phyloP scores from a whole-genome alignment of 2,888 invertebrate genomes.

The Aphelenchoides bicaudatus region DNA sequence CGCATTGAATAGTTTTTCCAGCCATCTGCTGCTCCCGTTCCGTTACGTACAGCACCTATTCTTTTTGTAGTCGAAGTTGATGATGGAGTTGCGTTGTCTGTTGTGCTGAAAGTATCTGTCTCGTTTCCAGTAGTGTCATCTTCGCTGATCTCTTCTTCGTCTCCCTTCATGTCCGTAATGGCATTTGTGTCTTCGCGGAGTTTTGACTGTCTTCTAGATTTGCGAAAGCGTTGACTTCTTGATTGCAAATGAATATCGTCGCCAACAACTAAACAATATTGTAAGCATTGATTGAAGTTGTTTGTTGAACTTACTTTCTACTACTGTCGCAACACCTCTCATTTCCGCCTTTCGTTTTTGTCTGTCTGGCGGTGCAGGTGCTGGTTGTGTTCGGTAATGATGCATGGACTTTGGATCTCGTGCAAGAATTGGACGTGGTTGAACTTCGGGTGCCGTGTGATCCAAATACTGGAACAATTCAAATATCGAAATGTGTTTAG shows the following conservation, averaged over 20 bases:
- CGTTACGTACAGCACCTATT: background rate
- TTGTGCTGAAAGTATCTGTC: background rate
- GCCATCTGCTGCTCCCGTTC: no score
- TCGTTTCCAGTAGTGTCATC: background rate
- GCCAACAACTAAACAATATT: no score
- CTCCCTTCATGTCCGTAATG: background rate
- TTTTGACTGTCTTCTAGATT: background rate
- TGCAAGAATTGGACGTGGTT: conserved; percentile 17
- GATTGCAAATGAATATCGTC: background rate
- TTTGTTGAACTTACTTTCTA: conserved; percentile 29
- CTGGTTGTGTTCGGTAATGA: conserved; percentile 12
- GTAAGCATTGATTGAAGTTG: no score
- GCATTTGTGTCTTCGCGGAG: background rate
- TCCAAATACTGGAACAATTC: conserved; percentile 29
- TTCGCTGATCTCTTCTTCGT: conserved; percentile 1
- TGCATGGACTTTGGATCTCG: conserved; percentile 6
- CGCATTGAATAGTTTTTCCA: conserved; percentile 10
- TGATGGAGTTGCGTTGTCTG: background rate
- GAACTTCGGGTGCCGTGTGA: conserved; percentile 4
- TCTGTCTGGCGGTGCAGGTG: background rate
- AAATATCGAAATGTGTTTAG: conserved; percentile 26
- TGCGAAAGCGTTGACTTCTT: background rate
- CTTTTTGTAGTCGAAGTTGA: conserved; percentile 1
- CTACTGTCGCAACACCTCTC: conserved; percentile 24
- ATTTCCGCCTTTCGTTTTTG: conserved; percentile 6